Base-by-base conservation (phyloP, 1,140 invertebrate genomes). In the Zaprionus camerounensis region DNA sequence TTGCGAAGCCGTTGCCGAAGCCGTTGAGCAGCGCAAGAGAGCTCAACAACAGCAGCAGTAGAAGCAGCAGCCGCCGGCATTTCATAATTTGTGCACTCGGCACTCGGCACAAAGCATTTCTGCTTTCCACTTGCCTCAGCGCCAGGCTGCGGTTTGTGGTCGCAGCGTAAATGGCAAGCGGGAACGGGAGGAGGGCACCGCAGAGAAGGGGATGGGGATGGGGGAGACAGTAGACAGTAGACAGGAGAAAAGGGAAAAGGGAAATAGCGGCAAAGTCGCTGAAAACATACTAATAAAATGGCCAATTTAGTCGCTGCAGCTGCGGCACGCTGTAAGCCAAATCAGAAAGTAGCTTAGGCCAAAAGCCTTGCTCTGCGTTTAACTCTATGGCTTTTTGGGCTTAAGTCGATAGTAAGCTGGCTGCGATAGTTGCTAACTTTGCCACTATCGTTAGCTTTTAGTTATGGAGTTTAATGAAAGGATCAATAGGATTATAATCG, bases 291-390 rank as follows among this genome's bases (percentile, higher is more conserved):
- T 72, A 84, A 78, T 72, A 67, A 87, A 80, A 81, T 71, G 78
- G 65, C 84, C 78, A 88, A 88, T 88, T 87, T 87, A 58, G 63
- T 28, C 28, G 66, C 26, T 80, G 77, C 84, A 83, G 80, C 84
- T 88, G 83, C 58, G 66, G 62, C 80, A 57, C 66, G 24, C 36
- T 69, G 51, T 80, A 79, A 83, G 83, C 83, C 70, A 81, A 78
- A 81, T 76, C 67, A 70, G 72, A 78, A 80, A 83, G 69, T 87
- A 68, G 71, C 71, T 72, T 71, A 68, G 51, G 49, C 70, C 59
- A 68, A 55, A 71, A 71, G 62, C 69, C 65, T 41, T 57, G 44
- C 55, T 65, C 58, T 57, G n/a, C 36, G 24, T 41, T 44, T 22
- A 41, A 53, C 53, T 59, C 15, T 26, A 20, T 34, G 36, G 41